Evolutionary conservation across 2,113 vertebrate species (phyloP), one percentile per base, ranked within the genome.

Genomic region (Spheniscus mendiculus): DNA sequence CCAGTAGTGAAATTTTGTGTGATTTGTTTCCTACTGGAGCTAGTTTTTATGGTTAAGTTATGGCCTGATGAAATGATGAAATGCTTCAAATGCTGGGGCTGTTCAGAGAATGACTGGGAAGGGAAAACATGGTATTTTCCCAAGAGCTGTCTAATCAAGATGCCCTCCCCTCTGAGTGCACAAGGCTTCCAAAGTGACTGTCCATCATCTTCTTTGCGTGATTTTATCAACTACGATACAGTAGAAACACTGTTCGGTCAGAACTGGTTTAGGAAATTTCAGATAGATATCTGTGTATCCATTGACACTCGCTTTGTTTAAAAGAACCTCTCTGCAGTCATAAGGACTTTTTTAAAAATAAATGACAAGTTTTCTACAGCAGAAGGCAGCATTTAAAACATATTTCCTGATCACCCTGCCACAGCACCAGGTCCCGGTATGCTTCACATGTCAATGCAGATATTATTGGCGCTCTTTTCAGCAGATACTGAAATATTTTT

Each of bases 161-260:
- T 16, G 45, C 47, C 30, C 5, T 88, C 19, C 15, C 25, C n/a
- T 47, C 32, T 6, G 38, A 6, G 12, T 15, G 44, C 9, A 0
- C 23, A 44, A 11, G 38, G 17, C 36, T 61, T 47, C 42, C 56
- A 16, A 14, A 73, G 62, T 21, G 12, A 23, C 14, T 44, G 42
- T 27, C 38, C 27, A 2, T 30, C 62, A 44, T 15, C 66, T 11
- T 38, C 73, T 83, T 40, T 61, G 61, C 0, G 0, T 45, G 49
- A 44, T 23, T 45, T 53, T n/a, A 18, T 18, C 66, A 22, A 0
- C 26, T 9, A 0, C 2, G 2, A 10, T 9, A 16, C 0, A 0
- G 20, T 5, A 16, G 70, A 73, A 38, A 1, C 25, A 4, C 22
- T 15, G 2, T 30, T 18, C 53, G 8, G 21, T 29, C 18, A 52